These are phyloP conservation scores for Leptocoma aspasia DNA, from an alignment of 2,113 vertebrate genomes.

Conservation along the genomic window DNA sequence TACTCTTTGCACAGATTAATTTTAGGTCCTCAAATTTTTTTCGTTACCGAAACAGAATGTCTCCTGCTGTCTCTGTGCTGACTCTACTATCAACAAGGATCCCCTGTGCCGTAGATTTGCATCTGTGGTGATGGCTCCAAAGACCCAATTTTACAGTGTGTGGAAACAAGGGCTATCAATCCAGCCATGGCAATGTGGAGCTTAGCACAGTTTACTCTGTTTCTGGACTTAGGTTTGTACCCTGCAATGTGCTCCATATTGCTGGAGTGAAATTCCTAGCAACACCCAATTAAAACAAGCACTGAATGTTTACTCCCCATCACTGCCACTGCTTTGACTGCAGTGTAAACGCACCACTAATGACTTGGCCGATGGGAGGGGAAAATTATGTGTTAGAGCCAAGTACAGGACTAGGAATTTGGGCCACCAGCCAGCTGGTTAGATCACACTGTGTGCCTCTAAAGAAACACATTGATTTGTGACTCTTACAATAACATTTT, in stretches of 20 bases:
- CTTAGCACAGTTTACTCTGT: not conserved
- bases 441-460: slow-evolving; percentile 29
- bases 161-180: not conserved
- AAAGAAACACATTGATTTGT: slow-evolving; percentile 45
- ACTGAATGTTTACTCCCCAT: slow-evolving; percentile 29
- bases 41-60: not conserved
- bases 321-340: slow-evolving; percentile 42
- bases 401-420: slow-evolving; percentile 42
- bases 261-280: not conserved
- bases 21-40: not conserved
- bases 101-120: not conserved
- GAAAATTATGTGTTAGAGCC: slow-evolving; percentile 10
- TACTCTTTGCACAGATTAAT: not conserved
- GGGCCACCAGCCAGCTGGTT: slow-evolving; percentile 16
- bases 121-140: not conserved
- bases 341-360: slow-evolving; percentile 13
- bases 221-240: not conserved
- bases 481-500: slow-evolving; percentile 32
- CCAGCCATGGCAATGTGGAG: not conserved
- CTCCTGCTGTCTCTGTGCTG: not conserved
- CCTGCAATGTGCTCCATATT: not conserved
- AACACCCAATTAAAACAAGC: slow-evolving; percentile 38
- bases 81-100: not conserved
- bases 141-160: not conserved
- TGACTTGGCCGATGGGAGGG: slow-evolving; percentile 28